These are phyloP conservation scores for Gari tellinella DNA, from an alignment of 2,888 invertebrate genomes.

Conservation along the genomic window DNA sequence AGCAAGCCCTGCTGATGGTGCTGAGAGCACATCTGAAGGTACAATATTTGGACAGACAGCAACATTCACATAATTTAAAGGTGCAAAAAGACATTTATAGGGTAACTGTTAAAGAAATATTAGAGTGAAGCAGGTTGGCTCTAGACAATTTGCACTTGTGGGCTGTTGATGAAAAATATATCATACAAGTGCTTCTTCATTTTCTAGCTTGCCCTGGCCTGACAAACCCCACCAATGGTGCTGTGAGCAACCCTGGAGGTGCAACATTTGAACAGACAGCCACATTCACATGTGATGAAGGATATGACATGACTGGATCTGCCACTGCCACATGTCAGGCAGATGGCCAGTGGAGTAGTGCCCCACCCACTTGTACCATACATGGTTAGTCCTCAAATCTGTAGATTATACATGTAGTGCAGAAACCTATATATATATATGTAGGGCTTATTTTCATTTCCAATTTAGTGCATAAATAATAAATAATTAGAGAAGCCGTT, in stretches of 20 bases:
- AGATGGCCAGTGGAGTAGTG: slow-evolving; percentile 23
- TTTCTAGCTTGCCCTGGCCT: slow-evolving; percentile 37
- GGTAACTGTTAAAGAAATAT: no score
- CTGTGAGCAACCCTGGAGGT: slow-evolving; percentile 15
- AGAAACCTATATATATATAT: no score
- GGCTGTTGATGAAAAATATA: no score
- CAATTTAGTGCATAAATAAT: no score
- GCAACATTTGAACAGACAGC: slow-evolving; percentile 32
- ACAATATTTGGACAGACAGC: slow-evolving; percentile 30
- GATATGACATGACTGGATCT: slow-evolving; percentile 35
- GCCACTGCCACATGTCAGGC: slow-evolving; percentile 26
- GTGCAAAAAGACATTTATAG: no score
- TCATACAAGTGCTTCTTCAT: no score
- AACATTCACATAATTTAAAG: slow-evolving; percentile 22
- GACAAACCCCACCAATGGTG: slow-evolving; percentile 21
- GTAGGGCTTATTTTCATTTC: no score
- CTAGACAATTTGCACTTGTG: no score
- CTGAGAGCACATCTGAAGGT: slow-evolving; percentile 22
- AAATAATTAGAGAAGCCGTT: no score
- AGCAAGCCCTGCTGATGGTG: slow-evolving; percentile 9
- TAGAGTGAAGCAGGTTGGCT: no score
- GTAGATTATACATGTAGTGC: no score
- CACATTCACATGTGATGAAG: slow-evolving; percentile 33
- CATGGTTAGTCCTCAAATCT: no score
- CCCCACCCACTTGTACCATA: slow-evolving; percentile 23